phyloP scores from a whole-genome alignment of 2,113 vertebrate species.

The Gymnorhina tibicen region DNA sequence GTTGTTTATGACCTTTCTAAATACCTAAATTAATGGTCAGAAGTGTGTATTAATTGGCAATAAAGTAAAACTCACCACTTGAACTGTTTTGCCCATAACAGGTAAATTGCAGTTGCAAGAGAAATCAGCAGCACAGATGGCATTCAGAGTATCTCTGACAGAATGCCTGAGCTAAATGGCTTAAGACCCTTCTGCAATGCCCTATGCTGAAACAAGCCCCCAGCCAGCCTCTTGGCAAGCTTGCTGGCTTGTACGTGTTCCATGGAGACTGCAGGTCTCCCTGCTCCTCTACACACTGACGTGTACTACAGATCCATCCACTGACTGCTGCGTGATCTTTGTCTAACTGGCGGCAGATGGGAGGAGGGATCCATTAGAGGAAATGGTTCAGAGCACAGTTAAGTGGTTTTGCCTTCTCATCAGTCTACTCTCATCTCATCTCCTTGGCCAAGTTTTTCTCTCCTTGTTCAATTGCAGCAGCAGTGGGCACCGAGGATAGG shows the following conservation, averaged over 20 bases:
- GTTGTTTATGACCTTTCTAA: background rate
- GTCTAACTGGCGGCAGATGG: background rate
- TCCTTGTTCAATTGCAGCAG: background rate
- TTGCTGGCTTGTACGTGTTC: background rate
- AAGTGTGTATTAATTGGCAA: background rate
- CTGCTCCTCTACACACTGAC: background rate
- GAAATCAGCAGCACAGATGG: background rate
- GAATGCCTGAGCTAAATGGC: background rate
- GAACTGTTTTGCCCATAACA: background rate
- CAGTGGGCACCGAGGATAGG: rapidly evolving
- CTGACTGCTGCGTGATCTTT: background rate
- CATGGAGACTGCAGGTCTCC: background rate
- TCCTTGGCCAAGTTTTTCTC: background rate
- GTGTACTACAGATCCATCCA: background rate
- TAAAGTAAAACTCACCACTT: background rate
- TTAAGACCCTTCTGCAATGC: background rate
- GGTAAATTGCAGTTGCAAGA: background rate
- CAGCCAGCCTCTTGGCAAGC: background rate
- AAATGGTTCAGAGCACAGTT: background rate
- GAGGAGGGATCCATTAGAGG: background rate
- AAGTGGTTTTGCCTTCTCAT: background rate
- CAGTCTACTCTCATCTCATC: background rate
- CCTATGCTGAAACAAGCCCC: background rate
- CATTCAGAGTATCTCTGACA: rapidly evolving
- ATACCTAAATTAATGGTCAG: background rate